Evolutionary conservation across 1,140 invertebrate species (phyloP), one percentile per base, ranked within the genome.

Genomic region (Drosophila busckii): DNA sequence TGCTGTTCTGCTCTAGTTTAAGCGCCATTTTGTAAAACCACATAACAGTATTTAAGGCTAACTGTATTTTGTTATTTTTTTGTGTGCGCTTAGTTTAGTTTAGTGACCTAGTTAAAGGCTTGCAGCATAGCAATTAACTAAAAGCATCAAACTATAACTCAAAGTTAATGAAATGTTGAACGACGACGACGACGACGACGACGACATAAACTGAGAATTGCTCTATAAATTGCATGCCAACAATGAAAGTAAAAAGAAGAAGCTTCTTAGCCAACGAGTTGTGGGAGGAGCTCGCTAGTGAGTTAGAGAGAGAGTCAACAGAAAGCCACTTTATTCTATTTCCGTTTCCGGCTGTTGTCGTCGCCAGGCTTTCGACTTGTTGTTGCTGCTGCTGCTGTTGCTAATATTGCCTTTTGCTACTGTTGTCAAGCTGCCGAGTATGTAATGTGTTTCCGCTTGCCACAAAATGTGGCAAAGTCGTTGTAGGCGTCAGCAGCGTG

Each of bases 251-350:
- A 40, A 40, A 29, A 38, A 61, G 41, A 55, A 37, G 8, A 46
- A 49, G 62, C 32, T 46, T n/a, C n/a, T n/a, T n/a, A n/a, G 9
- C 13, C 48, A 48, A 41, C 23, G 34, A 55, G 46, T 55, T 59
- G 35, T 38, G 13, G 23, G 37, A 48, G 45, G 7, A 32, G 13
- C 17, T 7, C 10, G 4, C 9, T 9, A 16, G n/a, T 12, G 10
- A 17, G 7, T 12, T 22, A 8, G 6, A 26, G 8, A 22, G 25
- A 38, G 12, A 25, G 22, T 9, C 8, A 17, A 15, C 55, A 78
- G 71, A 75, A 76, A 70, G 70, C 61, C 70, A 78, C 73, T 78
- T 78, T 78, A 78, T 80, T 78, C 71, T 78, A 78, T 78, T 78
- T 78, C 71, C 71, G 71, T 78, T 78, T 78, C 71, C 71, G 67